Conservation (phyloP, 1,140 invertebrate species). For the Panagrolaimus sp. region DNA sequence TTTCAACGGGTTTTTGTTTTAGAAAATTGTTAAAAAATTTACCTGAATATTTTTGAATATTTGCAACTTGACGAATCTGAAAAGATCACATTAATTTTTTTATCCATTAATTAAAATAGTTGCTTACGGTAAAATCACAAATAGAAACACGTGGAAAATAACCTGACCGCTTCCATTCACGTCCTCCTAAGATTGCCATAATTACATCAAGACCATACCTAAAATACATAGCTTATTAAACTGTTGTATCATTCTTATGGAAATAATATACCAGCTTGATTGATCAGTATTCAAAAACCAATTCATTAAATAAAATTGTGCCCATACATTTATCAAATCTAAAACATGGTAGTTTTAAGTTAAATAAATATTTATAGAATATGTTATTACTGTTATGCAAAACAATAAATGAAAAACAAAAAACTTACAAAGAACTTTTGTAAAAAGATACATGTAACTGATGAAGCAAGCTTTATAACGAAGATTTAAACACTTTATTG, state of each 20-base stretch:
- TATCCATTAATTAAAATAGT: too few species aligned
- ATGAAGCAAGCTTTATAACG: constrained; percentile 53
- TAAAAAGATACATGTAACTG: constrained; percentile 31
- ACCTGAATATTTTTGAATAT: constrained; percentile 59
- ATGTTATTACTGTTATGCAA: not conserved
- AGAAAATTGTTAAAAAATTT: too few species aligned
- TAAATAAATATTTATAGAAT: too few species aligned
- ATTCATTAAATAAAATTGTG: constrained; percentile 53
- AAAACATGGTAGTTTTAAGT: too few species aligned
- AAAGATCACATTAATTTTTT: too few species aligned
- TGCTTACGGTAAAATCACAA: constrained; percentile 64
- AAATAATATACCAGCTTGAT: constrained; percentile 50
- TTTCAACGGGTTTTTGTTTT: too few species aligned
- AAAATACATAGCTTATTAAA: too few species aligned
- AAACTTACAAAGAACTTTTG: constrained; percentile 15
- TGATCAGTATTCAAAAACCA: constrained; percentile 53
- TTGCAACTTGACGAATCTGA: constrained; percentile 56
- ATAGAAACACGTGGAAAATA: constrained; percentile 63
- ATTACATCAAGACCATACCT: constrained; percentile 56
- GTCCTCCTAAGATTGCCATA: constrained; percentile 45
- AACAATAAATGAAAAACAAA: too few species aligned
- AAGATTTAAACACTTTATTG: constrained; percentile 45
- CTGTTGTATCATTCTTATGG: too few species aligned
- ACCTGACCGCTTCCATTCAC: constrained; percentile 56
- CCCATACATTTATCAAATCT: constrained; percentile 48